Evolutionary conservation across 2,113 vertebrate genomes (phyloP).

Genomic region (Psephotus haematonotus): DNA sequence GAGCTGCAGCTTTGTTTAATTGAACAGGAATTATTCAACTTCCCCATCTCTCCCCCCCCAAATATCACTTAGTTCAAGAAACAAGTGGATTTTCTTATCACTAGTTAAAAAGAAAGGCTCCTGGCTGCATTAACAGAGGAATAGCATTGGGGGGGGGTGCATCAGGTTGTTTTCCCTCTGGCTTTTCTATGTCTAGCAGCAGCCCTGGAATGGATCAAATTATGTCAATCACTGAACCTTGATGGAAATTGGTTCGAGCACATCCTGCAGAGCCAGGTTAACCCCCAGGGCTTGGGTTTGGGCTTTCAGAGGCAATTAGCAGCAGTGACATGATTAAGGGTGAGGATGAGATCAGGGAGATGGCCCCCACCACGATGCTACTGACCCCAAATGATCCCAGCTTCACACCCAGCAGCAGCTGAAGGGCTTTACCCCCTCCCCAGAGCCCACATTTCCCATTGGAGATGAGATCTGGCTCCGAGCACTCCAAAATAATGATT

Average conservation of each 20-base stretch:
- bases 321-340: neutral
- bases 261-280: neutral
- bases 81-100: neutral
- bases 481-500: neutral
- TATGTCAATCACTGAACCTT: neutral
- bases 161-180: neutral
- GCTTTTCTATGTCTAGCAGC: neutral
- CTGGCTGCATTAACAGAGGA: neutral
- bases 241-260: neutral
- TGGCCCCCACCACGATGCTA: neutral
- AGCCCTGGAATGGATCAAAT: neutral
- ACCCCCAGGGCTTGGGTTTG: neutral
- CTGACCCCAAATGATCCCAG: neutral
- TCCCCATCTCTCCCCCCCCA: neutral
- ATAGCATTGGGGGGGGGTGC: neutral
- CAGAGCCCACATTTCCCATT: accelerated
- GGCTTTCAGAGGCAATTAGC: neutral
- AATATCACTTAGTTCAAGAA: neutral
- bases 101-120: neutral
- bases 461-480: neutral
- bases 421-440: neutral
- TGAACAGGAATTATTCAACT: neutral
- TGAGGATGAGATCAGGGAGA: neutral
- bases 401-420: neutral
- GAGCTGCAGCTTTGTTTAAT: neutral